Percentiles rank a stretch among this genome's conserved stretches.
Conservation (phyloP, 2,797 vertebrate genomes). For the Salarias fasciatus region DNA sequence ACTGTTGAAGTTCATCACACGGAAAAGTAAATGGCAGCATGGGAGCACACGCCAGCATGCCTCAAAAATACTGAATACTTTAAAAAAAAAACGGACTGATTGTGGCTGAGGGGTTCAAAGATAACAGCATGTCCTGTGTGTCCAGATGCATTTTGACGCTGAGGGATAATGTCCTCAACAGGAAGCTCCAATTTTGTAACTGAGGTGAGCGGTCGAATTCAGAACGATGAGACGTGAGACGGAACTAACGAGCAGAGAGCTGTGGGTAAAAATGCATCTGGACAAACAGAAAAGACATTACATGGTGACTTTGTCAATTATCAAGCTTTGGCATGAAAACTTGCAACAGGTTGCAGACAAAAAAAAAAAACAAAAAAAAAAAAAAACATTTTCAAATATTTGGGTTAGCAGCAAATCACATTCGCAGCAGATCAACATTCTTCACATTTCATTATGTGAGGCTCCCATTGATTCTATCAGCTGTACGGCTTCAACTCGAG, state of each 20-base stretch:
- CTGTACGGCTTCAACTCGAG: constrained; percentile 61
- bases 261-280: constrained; percentile 58
- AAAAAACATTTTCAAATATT: constrained; percentile 23
- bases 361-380: constrained; percentile 19
- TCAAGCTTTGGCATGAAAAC: constrained; percentile 19
- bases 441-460: constrained; percentile 38
- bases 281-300: constrained; percentile 67
- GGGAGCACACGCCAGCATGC: constrained; percentile 40
- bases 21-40: constrained; percentile 14
- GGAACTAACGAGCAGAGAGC: not conserved
- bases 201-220: too few species aligned
- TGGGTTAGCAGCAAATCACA: constrained; percentile 50
- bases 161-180: not conserved
- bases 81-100: not conserved
- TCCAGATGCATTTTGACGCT: constrained; percentile 65
- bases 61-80: constrained; percentile 19
- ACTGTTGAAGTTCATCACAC: constrained; percentile 16
- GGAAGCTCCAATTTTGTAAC: not conserved
- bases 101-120: not conserved
- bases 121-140: constrained; percentile 54
- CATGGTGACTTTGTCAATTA: constrained; percentile 3
- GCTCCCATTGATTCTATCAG: constrained; percentile 60
- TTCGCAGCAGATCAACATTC: constrained; percentile 26
- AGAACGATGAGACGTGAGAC: too few species aligned
- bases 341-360: constrained; percentile 40